Conservation (phyloP, 2,797 vertebrate species). For the Aphelocoma californica region DNA sequence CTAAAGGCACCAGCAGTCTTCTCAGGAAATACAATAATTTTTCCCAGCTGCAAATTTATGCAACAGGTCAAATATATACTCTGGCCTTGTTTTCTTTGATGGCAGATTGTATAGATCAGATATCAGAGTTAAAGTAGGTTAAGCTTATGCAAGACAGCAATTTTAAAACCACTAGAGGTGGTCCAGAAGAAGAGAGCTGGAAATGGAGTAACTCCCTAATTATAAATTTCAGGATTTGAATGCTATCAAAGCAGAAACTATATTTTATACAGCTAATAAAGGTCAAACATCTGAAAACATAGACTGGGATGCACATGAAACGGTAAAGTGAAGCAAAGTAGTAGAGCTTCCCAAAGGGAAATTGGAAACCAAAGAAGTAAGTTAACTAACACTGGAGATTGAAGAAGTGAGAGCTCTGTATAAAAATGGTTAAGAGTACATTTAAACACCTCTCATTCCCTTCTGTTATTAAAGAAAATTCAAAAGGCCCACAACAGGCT, state of each 20-base stretch:
- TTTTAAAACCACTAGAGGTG: not conserved
- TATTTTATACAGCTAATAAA: not conserved
- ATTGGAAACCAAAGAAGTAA: not conserved
- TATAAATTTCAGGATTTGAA: not conserved
- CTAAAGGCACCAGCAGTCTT: not conserved
- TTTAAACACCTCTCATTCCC: not conserved
- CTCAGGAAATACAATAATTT: not conserved
- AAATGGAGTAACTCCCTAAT: not conserved
- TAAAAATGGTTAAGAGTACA: not conserved
- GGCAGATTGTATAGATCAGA: not conserved
- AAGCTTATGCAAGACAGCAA: not conserved
- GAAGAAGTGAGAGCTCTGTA: not conserved
- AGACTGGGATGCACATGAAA: not conserved
- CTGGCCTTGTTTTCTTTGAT: not conserved
- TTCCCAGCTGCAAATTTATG: not conserved
- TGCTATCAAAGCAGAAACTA: not conserved
- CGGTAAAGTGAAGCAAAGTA: not conserved
- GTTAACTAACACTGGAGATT: not conserved
- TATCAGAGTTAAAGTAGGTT: not conserved
- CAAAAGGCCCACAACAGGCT: not conserved
- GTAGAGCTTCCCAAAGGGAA: not conserved
- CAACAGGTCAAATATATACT: not conserved
- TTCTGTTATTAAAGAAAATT: not conserved
- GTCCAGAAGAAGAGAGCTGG: slow-evolving; percentile 1
- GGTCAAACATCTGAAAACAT: not conserved